Evolutionary conservation across 35 echinoderm and acorn worm genomes (phyloP), one percentile per base, ranked within the genome.

Genomic region (Strongylocentrotus purpuratus): DNA sequence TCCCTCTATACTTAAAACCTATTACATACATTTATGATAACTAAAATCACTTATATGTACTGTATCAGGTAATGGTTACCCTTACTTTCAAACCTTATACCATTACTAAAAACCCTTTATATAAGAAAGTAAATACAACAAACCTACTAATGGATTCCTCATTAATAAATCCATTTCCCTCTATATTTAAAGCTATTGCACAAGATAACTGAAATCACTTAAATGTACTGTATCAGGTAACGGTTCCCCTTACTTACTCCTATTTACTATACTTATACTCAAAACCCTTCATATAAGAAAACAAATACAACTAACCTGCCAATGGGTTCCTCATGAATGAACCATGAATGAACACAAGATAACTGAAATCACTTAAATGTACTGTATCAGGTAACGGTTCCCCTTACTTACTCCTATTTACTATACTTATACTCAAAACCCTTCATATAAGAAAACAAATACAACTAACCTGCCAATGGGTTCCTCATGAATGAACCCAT

Each of bases 141-240:
- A 45, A 92, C 91, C 91, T 92, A 46, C 46, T 31, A 92, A 48
- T 46, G 91, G 91, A 46, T 92, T 92, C 91, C 91, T 92, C 91
- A 92, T 46, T 45, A 48, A 55, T 28, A 46, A 48, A 92, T 46
- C 91, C 91, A 92, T 52, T 92, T 92, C 91, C 91, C 91, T 55
- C 46, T n/a, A n/a, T n/a, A n/a, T n/a, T n/a, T n/a, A n/a, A n/a
- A n/a, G n/a, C n/a, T n/a, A n/a, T n/a, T n/a, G n/a, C n/a, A 71
- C 35, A 41, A 3, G 35, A 41, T 41, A 41, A 41, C 50, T 58
- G 6, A 9, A 58, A 15, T 58, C 1, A 12, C 50, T 58, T 58
- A 20, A 4, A 41, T 41, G 35, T 41, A 70, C 20, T 28, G 65
- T 71, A 71, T 25, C 25, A 28, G 25, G 5, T 25, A 25, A 71